Evolutionary conservation across 2,797 vertebrate species (phyloP), one percentile per base, ranked within the genome.

Genomic region (Myiothlypis chrysogaster): DNA sequence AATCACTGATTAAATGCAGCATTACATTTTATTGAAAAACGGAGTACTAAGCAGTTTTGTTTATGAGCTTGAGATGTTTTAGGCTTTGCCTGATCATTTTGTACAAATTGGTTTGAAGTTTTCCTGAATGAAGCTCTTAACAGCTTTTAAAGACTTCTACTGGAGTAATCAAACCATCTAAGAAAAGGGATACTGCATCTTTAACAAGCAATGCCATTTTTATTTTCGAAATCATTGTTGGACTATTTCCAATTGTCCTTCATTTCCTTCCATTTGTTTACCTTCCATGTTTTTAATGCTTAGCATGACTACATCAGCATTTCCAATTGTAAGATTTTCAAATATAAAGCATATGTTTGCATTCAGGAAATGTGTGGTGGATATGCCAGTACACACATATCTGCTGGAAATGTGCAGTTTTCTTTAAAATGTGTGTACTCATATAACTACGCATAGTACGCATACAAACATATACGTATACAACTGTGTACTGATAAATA

Each of bases 151-250:
- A 82, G 97, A 93, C 78, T 91, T 96, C 92, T 87, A 72, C 86
- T 88, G 83, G 93, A 97, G 89, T 97, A 97, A 97, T 92, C 94
- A 94, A 96, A 93, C 73, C 95, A 91, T 68, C 77, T 94, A 89
- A 97, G 98, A 98, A 98, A 98, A 98, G 98, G 98, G 98, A 98
- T 98, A 98, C 97, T 98, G 97, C 98, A 98, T 98, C 97, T 97
- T 97, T 97, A 97, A 97, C 95, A 87, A 96, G 49, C 97, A 97
- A 95, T 96, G 88, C 90, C 97, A 97, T 95, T 94, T 97, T 92
- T 97, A 86, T 97, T 96, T 95, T 97, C 86, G 20, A 41, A 93
- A 93, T 95, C 71, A n/a, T 97, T 95, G 86, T 97, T 97, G 90
- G 97, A 97, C 94, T 96, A 82, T 96, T 96, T 97, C 95, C 92